Evolutionary conservation across 1,140 invertebrate genomes (phyloP).

Genomic region (Wiebesia pumilae): DNA sequence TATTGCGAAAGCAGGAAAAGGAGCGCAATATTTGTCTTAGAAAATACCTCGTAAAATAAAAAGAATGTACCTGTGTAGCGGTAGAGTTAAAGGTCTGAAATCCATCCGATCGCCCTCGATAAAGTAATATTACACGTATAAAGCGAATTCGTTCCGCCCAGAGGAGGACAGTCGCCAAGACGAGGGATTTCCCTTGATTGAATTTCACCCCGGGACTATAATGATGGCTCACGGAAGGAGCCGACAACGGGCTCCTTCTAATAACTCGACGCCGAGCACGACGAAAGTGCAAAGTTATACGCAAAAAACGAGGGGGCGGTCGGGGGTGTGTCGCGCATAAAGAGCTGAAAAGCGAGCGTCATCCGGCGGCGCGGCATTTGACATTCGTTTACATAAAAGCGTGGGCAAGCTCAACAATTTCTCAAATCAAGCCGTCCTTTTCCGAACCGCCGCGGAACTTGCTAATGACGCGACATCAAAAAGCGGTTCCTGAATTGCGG

Average conservation of each 20-base stretch:
- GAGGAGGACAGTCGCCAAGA: conserved; percentile 9
- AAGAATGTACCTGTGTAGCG: background rate
- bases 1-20: background rate
- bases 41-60: conserved; percentile 24
- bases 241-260: background rate
- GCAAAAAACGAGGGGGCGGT: background rate
- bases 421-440: conserved; percentile 34
- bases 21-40: conserved; percentile 3
- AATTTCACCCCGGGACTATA: conserved; percentile 6
- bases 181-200: conserved; percentile 15
- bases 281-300: conserved; percentile 29
- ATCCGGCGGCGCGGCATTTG: conserved; percentile 7
- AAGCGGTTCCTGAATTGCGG: conserved; percentile 46
- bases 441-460: conserved; percentile 27
- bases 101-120: conserved; percentile 10
- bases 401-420: conserved; percentile 25
- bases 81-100: background rate
- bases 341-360: background rate
- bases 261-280: background rate
- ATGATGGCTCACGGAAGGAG: background rate
- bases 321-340: background rate
- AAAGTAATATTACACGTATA: conserved; percentile 7
- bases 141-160: background rate
- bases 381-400: conserved; percentile 41
- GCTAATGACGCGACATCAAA: conserved; percentile 49